A percentile compares a stretch with the other conserved stretches of the same genome.
phyloP scores from a whole-genome alignment of 1,140 invertebrate genomes.

The Heterodera carotae region DNA sequence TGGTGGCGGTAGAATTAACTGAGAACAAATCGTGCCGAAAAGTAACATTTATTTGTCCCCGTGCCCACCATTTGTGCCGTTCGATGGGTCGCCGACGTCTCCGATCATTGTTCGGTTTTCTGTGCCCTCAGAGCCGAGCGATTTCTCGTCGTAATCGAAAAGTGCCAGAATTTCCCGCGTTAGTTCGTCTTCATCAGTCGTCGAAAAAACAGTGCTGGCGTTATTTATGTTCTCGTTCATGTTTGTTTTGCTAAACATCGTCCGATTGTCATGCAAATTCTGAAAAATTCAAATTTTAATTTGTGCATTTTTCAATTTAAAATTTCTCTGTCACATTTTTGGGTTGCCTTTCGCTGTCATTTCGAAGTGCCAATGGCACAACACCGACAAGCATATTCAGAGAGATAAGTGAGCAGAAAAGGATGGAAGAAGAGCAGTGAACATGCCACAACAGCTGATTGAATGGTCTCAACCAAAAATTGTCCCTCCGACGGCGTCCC shows the following conservation, averaged over 20 bases:
- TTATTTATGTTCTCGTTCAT: neutral
- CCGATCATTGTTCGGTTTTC: neutral
- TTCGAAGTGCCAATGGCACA: neutral
- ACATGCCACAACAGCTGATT: conserved; percentile 1
- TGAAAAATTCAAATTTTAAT: neutral
- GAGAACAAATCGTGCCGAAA: neutral
- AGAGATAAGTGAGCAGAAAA: neutral
- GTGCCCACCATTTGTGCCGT: neutral
- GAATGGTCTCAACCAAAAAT: neutral
- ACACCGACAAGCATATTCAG: conserved; percentile 3
- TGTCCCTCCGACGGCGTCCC: neutral
- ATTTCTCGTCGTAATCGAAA: neutral
- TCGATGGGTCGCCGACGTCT: neutral
- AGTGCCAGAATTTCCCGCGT: neutral
- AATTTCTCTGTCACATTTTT: neutral
- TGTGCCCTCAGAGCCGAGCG: neutral
- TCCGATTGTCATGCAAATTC: neutral
- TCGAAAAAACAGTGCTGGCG: neutral
- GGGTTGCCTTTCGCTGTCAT: neutral
- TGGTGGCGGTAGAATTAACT: neutral
- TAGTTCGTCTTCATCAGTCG: neutral
- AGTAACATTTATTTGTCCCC: too few relatives aligned
- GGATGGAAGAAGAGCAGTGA: conserved; percentile 7
- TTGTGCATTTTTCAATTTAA: neutral
- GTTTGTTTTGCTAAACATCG: neutral